phyloP scores from a whole-genome alignment of 2,113 vertebrate genomes.

The Lophotis ruficrista region DNA sequence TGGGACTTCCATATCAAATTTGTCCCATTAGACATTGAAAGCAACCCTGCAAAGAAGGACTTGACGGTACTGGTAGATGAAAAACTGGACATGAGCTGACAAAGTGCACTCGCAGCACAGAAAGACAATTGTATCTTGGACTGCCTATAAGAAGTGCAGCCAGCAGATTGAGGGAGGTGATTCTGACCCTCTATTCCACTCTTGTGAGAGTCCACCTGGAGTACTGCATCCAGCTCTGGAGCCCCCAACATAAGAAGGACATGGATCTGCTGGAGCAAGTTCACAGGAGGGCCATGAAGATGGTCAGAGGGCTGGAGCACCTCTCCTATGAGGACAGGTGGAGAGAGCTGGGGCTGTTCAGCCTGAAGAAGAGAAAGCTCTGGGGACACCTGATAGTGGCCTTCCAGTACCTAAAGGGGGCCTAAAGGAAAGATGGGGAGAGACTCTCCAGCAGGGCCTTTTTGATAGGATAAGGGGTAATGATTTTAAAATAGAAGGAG shows the following conservation, averaged over 20 bases:
- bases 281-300: background rate
- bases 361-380: background rate
- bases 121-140: background rate
- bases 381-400: background rate
- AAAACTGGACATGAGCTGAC: background rate
- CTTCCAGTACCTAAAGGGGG: background rate
- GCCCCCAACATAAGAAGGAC: no score
- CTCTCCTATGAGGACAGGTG: background rate
- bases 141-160: background rate
- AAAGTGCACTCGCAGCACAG: accelerated
- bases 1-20: background rate
- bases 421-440: background rate
- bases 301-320: background rate
- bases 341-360: background rate
- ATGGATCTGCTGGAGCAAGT: background rate
- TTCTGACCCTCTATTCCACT: background rate
- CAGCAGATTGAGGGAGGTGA: background rate
- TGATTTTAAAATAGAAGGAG: background rate
- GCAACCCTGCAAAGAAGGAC: background rate
- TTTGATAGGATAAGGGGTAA: background rate
- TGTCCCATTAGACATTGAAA: background rate
- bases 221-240: background rate
- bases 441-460: background rate
- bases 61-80: background rate
- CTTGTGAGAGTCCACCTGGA: background rate